phyloP scores from a whole-genome alignment of 2,888 invertebrate species.

The Ichneumoninae sp. region DNA sequence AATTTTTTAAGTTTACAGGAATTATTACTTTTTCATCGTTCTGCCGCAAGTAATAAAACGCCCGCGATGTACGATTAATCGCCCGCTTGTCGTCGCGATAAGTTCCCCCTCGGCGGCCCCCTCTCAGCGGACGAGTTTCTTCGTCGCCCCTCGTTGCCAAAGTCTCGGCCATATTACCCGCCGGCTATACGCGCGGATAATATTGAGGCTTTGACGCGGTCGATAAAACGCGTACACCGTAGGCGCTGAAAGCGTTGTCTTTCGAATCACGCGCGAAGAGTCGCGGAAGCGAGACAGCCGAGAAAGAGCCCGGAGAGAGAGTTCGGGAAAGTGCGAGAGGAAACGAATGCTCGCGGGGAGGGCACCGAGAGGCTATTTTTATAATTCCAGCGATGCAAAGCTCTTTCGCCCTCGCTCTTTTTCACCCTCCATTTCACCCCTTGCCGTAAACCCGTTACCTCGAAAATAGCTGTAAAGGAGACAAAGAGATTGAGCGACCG shows the following conservation, averaged over 20 bases:
- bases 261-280: constrained; percentile 23
- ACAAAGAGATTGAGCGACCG: constrained; percentile 62
- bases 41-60: constrained; percentile 36
- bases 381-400: constrained; percentile 64
- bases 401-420: constrained; percentile 28
- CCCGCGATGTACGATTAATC: constrained; percentile 42
- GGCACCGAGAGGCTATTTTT: constrained; percentile 70
- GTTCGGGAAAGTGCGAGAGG: constrained; percentile 35
- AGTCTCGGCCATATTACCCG: constrained; percentile 33
- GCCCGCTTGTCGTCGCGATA: constrained; percentile 42
- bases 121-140: background rate
- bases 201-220: constrained; percentile 45
- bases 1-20: constrained; percentile 2
- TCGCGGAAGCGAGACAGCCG: constrained; percentile 6
- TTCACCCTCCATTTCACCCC: constrained; percentile 66
- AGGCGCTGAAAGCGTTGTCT: constrained; percentile 29
- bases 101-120: background rate
- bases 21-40: background rate
- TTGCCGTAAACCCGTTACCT: constrained; percentile 61
- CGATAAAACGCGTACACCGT: constrained; percentile 39
- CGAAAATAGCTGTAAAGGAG: constrained; percentile 71
- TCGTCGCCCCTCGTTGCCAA: constrained; percentile 13
- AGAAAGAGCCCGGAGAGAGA: constrained; percentile 15
- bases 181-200: constrained; percentile 13
- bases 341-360: constrained; percentile 39